Evolutionary conservation across 1,140 invertebrate genomes (phyloP).

Genomic region (Eufriesea mexicana): DNA sequence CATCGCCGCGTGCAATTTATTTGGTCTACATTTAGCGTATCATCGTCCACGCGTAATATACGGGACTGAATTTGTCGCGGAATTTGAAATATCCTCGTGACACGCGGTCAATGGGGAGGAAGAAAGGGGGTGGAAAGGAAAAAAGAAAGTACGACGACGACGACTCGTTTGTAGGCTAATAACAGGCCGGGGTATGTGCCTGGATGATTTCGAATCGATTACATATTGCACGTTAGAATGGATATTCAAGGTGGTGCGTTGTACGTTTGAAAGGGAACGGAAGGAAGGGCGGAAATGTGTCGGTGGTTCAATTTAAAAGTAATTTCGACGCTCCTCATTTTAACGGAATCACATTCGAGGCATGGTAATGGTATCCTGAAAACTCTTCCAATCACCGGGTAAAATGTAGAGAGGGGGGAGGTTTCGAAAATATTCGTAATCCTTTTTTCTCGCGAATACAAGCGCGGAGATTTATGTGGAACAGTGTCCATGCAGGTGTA

Average conservation of each 20-base stretch:
- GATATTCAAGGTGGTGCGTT: background rate
- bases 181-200: too few relatives aligned
- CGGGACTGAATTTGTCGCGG: background rate
- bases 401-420: background rate
- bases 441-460: background rate
- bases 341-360: constrained; percentile 4
- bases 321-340: constrained; percentile 14
- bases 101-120: background rate
- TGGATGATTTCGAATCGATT: too few relatives aligned
- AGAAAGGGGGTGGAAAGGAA: background rate
- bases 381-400: constrained; percentile 14
- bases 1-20: background rate
- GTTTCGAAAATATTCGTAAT: constrained; percentile 22
- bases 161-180: background rate
- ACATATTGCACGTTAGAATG: background rate
- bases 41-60: background rate
- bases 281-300: background rate
- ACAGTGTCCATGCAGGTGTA: constrained; percentile 54
- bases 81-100: background rate
- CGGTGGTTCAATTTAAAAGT: constrained; percentile 8
- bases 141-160: background rate
- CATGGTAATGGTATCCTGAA: background rate
- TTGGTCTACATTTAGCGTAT: background rate
- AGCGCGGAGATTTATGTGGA: constrained; percentile 19
- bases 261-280: background rate